Percentiles rank a stretch among this genome's conserved stretches.
Conservation (phyloP, 2,113 vertebrate genomes). For the Thinocorus orbignyianus region DNA sequence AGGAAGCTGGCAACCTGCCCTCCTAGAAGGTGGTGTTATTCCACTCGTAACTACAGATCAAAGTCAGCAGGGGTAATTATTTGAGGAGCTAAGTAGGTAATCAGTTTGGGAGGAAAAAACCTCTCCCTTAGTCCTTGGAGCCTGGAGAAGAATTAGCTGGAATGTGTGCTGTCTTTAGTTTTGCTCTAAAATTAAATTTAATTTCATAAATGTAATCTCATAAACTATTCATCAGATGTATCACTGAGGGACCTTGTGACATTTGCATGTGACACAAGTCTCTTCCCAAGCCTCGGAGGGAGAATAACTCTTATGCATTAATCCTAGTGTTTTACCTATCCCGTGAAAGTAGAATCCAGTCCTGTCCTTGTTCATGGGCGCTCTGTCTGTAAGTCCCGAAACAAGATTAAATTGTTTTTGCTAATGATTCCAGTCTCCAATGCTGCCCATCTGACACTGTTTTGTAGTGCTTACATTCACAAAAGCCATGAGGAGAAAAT, state of each 20-base stretch:
- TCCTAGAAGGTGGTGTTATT: slow-evolving; percentile 49
- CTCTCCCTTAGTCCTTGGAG: background rate
- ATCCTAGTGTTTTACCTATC: background rate
- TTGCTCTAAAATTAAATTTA: slow-evolving; percentile 54
- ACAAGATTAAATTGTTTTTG: background rate
- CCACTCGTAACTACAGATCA: slow-evolving; percentile 46
- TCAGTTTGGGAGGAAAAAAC: slow-evolving; percentile 38
- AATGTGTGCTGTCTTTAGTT: background rate
- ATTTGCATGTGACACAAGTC: background rate
- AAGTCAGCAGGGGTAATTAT: slow-evolving; percentile 61
- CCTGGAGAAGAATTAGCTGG: slow-evolving; percentile 51
- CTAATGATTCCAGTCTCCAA: background rate
- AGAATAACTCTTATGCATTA: background rate
- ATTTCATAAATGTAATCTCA: slow-evolving; percentile 53
- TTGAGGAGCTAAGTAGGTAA: slow-evolving; percentile 51
- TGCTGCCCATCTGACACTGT: background rate
- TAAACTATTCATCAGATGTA: slow-evolving; percentile 31
- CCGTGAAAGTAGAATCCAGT: background rate
- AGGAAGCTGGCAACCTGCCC: slow-evolving; percentile 57
- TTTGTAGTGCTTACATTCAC: background rate
- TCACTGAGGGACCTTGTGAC: background rate
- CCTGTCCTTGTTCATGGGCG: background rate
- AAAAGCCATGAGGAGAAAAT: background rate
- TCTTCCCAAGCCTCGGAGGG: background rate
- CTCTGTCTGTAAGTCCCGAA: background rate